These are phyloP conservation scores for Drosophila neonasuta DNA, from an alignment of 2,888 invertebrate genomes.

Conservation along the genomic window DNA sequence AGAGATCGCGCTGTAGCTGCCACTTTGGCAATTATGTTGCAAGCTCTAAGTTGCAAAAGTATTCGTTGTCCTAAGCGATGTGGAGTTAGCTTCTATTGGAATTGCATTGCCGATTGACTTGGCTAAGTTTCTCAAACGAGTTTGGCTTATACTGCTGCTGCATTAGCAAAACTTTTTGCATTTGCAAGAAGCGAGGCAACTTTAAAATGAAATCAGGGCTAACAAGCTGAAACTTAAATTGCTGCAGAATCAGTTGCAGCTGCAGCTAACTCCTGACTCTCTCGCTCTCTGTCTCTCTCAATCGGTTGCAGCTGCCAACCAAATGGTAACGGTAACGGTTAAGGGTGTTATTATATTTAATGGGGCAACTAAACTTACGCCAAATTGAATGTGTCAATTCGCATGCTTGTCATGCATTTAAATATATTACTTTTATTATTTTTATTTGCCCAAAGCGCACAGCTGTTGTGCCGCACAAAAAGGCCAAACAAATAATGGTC, in stretches of 20 bases:
- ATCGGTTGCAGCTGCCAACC: too few relatives aligned
- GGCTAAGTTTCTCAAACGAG: conserved; percentile 33
- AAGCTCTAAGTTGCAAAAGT: conserved; percentile 13
- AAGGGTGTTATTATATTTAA: conserved; percentile 13
- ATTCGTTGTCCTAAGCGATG: conserved; percentile 19
- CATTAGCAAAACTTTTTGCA: conserved; percentile 70
- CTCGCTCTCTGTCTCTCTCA: too few relatives aligned
- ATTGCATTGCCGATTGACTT: conserved; percentile 54
- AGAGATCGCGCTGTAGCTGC: neutral
- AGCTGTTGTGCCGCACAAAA: conserved; percentile 51
- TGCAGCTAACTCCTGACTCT: conserved; percentile 26
- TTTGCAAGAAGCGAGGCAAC: conserved; percentile 52
- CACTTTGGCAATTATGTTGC: conserved; percentile 23
- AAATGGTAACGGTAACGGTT: conserved; percentile 5
- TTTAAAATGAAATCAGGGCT: conserved; percentile 69
- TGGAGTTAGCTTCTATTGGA: conserved; percentile 38
- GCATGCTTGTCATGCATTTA: conserved; percentile 60
- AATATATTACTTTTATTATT: conserved; percentile 53
- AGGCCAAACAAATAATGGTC: conserved; percentile 41
- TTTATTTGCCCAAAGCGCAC: conserved; percentile 51
- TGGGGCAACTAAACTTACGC: conserved; percentile 51
- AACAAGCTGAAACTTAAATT: conserved; percentile 67
- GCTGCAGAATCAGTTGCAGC: conserved; percentile 63
- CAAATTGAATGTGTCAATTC: conserved; percentile 73
- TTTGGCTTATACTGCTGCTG: conserved; percentile 22